Evolutionary conservation across 2,797 vertebrate genomes (phyloP), one percentile per base, ranked within the genome.

Genomic region (Phataginus tricuspis): DNA sequence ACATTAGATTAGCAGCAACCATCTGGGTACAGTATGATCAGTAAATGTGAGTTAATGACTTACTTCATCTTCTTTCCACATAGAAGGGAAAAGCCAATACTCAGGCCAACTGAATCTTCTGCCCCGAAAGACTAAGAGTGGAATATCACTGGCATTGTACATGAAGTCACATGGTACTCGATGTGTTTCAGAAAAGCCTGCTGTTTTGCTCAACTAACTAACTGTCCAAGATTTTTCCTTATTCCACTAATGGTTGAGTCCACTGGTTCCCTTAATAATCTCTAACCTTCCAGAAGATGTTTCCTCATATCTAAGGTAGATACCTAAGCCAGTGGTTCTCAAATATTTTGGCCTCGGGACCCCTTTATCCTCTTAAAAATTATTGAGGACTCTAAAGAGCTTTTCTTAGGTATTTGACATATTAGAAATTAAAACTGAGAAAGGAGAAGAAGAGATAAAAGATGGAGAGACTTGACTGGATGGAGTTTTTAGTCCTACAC

Each of bases 391-490:
- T 27, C 84, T n/a, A 72, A 93, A 83, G 34, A 80, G 59, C 18
- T 86, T 77, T 71, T 25, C 77, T 77, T 51, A 5, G 1, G 4
- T 82, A 82, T 90, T 69, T 90, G 51, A 88, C 51, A 61, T 83
- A 74, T 79, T 85, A 80, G 92, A 93, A 90, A 85, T 96, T 59
- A 91, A 97, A 92, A 95, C 12, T 42, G 11, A 59, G 55, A 87
- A 80, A 25, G 42, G 21, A 88, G 25, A 75, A 94, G 31, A n/a
- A 90, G 69, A 57, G 31, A 63, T n/a, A 71, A 80, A 21, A 75
- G 39, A 75, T 14, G 88, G 39, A 61, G 29, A 93, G 14, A 27
- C 63, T 18, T 21, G 69, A 57, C 21, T 64, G 78, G n/a, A 61
- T 57, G 29, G 23, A 66, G 25, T 7, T 57, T 55, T 75, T 45